phyloP scores from a whole-genome alignment of 2,888 invertebrate species.

The Villa cingulata region DNA sequence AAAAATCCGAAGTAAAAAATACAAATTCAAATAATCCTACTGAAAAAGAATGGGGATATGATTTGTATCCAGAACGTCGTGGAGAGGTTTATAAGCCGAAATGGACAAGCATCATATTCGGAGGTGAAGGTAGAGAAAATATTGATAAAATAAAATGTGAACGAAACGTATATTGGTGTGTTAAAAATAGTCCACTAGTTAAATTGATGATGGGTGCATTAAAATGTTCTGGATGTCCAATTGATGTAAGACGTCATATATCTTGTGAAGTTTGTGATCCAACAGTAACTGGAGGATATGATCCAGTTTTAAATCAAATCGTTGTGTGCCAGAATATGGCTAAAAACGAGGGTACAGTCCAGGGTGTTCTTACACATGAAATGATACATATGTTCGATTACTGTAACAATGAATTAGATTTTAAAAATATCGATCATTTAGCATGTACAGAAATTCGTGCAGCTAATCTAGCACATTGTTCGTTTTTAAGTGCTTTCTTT shows the following conservation, averaged over 20 bases:
- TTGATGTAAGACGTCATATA: conserved; percentile 77
- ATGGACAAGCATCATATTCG: conserved; percentile 43
- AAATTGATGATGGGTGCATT: conserved; percentile 76
- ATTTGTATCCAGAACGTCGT: conserved; percentile 70
- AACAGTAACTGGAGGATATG: conserved; percentile 77
- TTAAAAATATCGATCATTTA: conserved; percentile 78
- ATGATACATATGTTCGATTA: conserved; percentile 95
- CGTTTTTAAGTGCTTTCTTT: conserved; percentile 64
- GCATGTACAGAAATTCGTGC: conserved; percentile 94
- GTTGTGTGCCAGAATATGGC: conserved; percentile 84
- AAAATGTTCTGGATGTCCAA: conserved; percentile 45
- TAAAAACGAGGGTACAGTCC: conserved; percentile 50
- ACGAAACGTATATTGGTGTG: conserved; percentile 58
- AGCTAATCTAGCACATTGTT: conserved; percentile 87
- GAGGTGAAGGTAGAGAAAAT: conserved; percentile 54
- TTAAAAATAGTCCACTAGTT: conserved; percentile 65
- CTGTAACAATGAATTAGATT: conserved; percentile 77
- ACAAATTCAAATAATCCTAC: too few relatives aligned
- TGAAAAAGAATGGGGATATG: conserved; percentile 51
- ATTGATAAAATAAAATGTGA: conserved; percentile 67
- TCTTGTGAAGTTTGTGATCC: conserved; percentile 82
- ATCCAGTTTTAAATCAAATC: conserved; percentile 39
- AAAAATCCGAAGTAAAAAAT: too few relatives aligned
- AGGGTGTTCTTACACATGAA: conserved; percentile 78
- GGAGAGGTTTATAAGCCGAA: conserved; percentile 43